Base-by-base conservation (phyloP, 92 coral and sea anemone species). In the Palythoa heliodiscus region DNA sequence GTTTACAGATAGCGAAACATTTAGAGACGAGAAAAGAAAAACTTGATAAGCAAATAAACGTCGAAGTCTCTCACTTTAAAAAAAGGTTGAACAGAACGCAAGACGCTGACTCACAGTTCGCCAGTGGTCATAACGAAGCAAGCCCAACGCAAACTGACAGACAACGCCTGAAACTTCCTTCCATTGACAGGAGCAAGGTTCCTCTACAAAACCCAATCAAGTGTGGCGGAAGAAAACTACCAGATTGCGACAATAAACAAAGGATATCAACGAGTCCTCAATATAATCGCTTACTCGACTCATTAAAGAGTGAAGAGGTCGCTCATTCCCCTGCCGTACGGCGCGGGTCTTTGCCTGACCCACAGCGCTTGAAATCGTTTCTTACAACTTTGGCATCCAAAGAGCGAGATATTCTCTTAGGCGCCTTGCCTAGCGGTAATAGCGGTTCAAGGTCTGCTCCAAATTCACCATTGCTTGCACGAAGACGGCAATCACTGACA, bases 1-100 rank as follows among this genome's bases (percentile, higher is more conserved):
- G 10, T 11, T 29, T 63, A 20, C 5, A 80, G 11, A 11, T 19
- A 13, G 25, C 13, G 22, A 80, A 64, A 23, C 37, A 80, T 64
- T 55, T 80, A 52, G 84, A 80, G 20, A 29, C 52, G 20, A 80
- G 20, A n/a, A 80, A 66, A 80, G 70, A 80, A 66, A 74, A 80
- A 14, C 5, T 80, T 47, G 84, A 80, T 47, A 80, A 48, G 37
- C 74, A 80, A 47, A 67, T 80, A 16, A 48, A 43, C 39, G 39
- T 57, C 22, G 40, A 66, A 47, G 84, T 70, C 3, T 19, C 17
- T 47, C 72, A 80, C 15, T 43, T 80, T 15, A 80, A 80, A 17
- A 12, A 52, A 3, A 52, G 64, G 64, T 13, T 66, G 54, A 48
- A 35, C n/a, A 64, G 52, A 19, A 25, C 52, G 11, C 73, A 80